Conservation (phyloP, 2,888 invertebrate species). For the Lysandra bellargus region DNA sequence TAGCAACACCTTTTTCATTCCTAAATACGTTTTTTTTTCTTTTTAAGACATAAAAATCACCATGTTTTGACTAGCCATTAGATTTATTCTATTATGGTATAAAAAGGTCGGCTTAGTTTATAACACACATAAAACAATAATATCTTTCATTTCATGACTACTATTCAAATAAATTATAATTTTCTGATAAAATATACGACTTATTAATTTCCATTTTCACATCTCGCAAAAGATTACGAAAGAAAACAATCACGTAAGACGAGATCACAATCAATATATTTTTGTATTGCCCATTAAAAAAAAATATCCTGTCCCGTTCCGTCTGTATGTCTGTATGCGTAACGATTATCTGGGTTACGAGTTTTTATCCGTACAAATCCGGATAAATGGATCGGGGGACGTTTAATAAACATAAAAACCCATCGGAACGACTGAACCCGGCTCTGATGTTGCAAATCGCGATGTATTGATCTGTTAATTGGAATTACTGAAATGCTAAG, state of each 20-base stretch:
- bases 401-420: slow-evolving; percentile 47
- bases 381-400: slow-evolving; percentile 44
- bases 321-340: slow-evolving; percentile 43
- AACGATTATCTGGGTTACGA: slow-evolving; percentile 45
- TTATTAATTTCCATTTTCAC: neutral
- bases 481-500: slow-evolving; percentile 23
- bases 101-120: too few relatives aligned
- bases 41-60: too few relatives aligned
- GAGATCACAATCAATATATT: neutral
- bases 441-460: slow-evolving; percentile 27
- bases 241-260: neutral
- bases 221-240: neutral
- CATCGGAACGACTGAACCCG: slow-evolving; percentile 37
- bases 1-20: too few relatives aligned
- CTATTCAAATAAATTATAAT: too few relatives aligned
- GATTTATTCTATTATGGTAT: too few relatives aligned
- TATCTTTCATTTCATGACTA: too few relatives aligned
- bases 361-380: slow-evolving; percentile 44
- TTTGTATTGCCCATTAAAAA: neutral
- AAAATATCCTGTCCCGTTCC: slow-evolving; percentile 39
- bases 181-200: too few relatives aligned
- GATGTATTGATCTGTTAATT: slow-evolving; percentile 32
- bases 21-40: too few relatives aligned
- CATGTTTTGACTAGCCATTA: too few relatives aligned
- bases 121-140: too few relatives aligned